Conservation (phyloP, 2,888 invertebrate species). For the Loripinus fragilis region DNA sequence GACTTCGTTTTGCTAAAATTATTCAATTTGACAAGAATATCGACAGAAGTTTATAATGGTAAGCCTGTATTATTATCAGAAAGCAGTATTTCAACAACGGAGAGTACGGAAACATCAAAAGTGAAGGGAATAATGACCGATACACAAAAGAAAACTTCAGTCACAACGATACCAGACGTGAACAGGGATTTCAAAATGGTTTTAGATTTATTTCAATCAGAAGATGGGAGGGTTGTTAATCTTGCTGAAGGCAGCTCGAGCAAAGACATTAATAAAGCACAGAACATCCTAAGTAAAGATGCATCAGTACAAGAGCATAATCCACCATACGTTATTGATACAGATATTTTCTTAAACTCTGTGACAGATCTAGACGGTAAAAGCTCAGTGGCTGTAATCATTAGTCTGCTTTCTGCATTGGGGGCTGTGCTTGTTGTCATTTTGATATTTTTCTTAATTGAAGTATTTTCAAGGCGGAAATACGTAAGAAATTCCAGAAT, state of each 20-base stretch:
- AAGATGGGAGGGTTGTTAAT: constrained; percentile 5
- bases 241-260: background rate
- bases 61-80: too few species aligned
- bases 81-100: too few species aligned
- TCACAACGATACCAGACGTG: background rate
- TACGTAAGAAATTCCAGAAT: constrained; percentile 30
- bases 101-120: background rate
- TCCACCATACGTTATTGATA: constrained; percentile 20
- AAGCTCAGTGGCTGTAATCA: constrained; percentile 24
- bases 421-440: constrained; percentile 25
- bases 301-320: background rate
- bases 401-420: constrained; percentile 21
- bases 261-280: background rate
- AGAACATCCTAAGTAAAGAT: background rate
- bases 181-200: constrained; percentile 28
- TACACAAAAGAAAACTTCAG: background rate
- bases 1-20: too few species aligned
- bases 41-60: too few species aligned
- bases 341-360: background rate
- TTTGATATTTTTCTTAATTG: constrained; percentile 28
- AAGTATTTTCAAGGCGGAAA: constrained; percentile 23
- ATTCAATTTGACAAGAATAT: too few species aligned
- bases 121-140: background rate
- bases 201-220: constrained; percentile 24
- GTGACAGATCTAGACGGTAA: constrained; percentile 19